Percentiles rank a stretch among this genome's conserved stretches.
phyloP scores from a whole-genome alignment of 2,113 vertebrate species.

The Siniperca chuatsi region DNA sequence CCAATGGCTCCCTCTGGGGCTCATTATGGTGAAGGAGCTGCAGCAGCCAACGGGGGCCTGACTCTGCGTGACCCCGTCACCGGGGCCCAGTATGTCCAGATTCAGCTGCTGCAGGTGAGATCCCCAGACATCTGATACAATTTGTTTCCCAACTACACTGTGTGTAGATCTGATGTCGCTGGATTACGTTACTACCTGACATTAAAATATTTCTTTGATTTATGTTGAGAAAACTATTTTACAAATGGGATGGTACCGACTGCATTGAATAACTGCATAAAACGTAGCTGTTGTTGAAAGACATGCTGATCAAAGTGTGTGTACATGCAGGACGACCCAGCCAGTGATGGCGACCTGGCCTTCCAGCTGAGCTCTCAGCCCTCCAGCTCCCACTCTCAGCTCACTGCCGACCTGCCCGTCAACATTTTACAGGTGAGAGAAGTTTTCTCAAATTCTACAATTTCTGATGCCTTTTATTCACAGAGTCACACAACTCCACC shows the following conservation, averaged over 20 bases:
- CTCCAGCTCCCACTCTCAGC: conserved; percentile 89
- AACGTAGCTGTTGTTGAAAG: no score
- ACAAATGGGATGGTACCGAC: no score
- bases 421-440: conserved; percentile 91
- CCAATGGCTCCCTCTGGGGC: conserved; percentile 62
- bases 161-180: neutral
- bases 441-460: neutral
- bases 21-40: conserved; percentile 82
- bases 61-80: conserved; percentile 88
- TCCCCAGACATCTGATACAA: neutral
- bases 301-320: conserved; percentile 21
- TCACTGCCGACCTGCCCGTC: conserved; percentile 92
- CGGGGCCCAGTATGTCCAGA: conserved; percentile 91
- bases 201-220: neutral
- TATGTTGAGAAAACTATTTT: neutral
- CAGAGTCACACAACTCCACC: neutral
- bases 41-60: conserved; percentile 83
- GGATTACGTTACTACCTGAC: neutral
- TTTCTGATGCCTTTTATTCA: neutral
- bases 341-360: conserved; percentile 90
- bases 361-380: conserved; percentile 91
- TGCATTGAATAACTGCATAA: neutral
- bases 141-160: neutral
- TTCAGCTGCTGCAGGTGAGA: conserved; percentile 94
- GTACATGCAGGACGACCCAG: conserved; percentile 87